Base-by-base conservation (phyloP, 1,140 invertebrate genomes). In the Anoplophora glabripennis region DNA sequence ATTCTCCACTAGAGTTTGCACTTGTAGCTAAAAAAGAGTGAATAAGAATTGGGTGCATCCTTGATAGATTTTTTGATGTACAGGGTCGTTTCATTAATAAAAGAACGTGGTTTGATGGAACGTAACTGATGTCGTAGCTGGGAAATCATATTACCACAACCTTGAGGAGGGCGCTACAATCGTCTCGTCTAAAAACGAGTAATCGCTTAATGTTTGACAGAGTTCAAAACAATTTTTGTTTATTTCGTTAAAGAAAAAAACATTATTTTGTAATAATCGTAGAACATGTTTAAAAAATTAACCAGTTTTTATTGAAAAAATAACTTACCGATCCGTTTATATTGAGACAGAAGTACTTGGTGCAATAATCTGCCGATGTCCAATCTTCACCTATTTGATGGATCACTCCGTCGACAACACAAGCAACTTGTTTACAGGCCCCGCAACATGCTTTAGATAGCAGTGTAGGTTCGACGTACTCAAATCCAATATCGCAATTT, bases 361-460 rank as follows among this genome's bases (percentile, higher is more conserved):
- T 80, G 63, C 86, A 88, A 65, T 78, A 77, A 73, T 87, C 85
- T 0, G 66, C 35, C 0, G 84, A 85, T 0, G 72, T 72, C 85
- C 85, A 87, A 38, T 73, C 69, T 3, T 78, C 75, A 1, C 79
- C 82, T n/a, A 84, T 69, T 4, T 74, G 57, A 37, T 79, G 77
- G 7, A 81, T 61, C 3, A 67, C 57, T 0, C 79, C 82, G 46
- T 81, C 76, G 9, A 83, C 73, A 0, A 86, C 77, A 65, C 88
- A 89, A 11, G 79, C 81, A 4, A 81, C 74, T 38, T 82, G 80
- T 33, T 80, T 59, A 65, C 88, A 89, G 18, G 78, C 73, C 5
- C 88, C 88, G 59, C 88, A 89, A 63, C 88, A 89, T 55, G 78
- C 68, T 2, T 70, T 66, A 10, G 75, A 77, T 11, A 66, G 72